Evolutionary conservation across 2,113 vertebrate species (phyloP).

Genomic region (Diadophis punctatus): DNA sequence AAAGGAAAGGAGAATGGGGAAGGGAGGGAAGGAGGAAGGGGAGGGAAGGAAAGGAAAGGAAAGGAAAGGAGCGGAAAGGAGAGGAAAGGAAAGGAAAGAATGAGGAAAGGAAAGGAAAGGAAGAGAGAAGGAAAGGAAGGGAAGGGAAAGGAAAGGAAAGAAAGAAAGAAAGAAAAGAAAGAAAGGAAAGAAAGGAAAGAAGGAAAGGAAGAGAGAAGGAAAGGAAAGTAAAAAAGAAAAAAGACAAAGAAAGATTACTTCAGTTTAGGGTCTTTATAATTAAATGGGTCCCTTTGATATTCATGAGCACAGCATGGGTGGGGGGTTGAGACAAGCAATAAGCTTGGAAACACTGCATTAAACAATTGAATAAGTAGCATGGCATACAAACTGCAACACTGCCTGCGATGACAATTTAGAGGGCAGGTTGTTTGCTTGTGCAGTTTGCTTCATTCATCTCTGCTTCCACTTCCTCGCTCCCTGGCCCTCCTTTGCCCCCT

Average conservation of each 20-base stretch:
- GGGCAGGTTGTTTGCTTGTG: not conserved
- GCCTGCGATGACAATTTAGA: not conserved
- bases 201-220: not conserved
- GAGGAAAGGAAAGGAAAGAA: no score
- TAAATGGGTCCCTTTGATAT: not conserved
- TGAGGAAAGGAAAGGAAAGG: no score
- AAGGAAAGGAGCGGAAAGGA: no score
- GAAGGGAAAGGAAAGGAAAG: no score
- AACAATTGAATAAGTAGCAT: not conserved
- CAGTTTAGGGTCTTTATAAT: not conserved
- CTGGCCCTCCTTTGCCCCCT: constrained; percentile 19
- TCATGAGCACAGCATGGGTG: not conserved
- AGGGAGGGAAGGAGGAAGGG: no score
- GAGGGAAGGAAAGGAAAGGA: no score
- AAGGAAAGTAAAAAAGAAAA: not conserved
- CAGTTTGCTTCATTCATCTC: not conserved
- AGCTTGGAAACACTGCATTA: not conserved
- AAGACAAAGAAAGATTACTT: not conserved
- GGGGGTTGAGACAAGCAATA: not conserved
- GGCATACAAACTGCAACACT: not conserved
- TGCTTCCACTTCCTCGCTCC: constrained; percentile 11
- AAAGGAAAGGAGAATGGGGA: no score
- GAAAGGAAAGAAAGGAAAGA: no score
- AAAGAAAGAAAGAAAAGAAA: not conserved
- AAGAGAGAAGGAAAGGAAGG: not conserved